These are phyloP conservation scores for Mormyrops attenuatus DNA, from an alignment of 2,797 vertebrate species.

Conservation along the genomic window DNA sequence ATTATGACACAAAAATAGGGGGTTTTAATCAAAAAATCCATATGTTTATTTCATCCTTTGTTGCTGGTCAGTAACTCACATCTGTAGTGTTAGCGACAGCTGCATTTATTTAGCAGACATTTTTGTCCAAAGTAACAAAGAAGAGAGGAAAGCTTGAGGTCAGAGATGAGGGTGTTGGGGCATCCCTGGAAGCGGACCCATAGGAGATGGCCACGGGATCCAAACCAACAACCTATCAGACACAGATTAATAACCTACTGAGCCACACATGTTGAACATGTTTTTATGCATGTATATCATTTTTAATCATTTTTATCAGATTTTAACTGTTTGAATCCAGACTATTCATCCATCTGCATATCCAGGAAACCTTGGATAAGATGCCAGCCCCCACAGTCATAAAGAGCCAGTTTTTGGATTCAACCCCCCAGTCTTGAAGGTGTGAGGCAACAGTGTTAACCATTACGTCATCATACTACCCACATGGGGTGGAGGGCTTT, in stretches of 20 bases:
- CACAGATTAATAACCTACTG: not conserved
- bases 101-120: not conserved
- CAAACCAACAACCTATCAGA: not conserved
- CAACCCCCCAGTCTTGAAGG: too few relatives aligned
- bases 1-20: not conserved
- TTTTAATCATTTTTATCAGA: too few relatives aligned
- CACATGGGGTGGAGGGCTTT: too few relatives aligned
- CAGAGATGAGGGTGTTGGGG: not conserved
- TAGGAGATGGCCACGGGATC: not conserved
- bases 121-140: not conserved
- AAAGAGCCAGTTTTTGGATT: too few relatives aligned
- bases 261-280: not conserved
- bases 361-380: not conserved
- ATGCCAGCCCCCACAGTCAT: not conserved
- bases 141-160: not conserved
- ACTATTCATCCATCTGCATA: not conserved
- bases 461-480: too few relatives aligned
- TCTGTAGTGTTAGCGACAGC: not conserved
- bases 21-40: not conserved
- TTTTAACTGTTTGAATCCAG: not conserved
- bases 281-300: not conserved
- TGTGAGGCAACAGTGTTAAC: too few relatives aligned
- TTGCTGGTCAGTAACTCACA: not conserved
- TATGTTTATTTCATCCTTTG: not conserved
- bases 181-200: too few relatives aligned